Percentiles rank a stretch among this genome's conserved stretches.
These are phyloP conservation scores for Conops quadrifasciatus DNA, from an alignment of 2,888 invertebrate genomes.

Conservation along the genomic window DNA sequence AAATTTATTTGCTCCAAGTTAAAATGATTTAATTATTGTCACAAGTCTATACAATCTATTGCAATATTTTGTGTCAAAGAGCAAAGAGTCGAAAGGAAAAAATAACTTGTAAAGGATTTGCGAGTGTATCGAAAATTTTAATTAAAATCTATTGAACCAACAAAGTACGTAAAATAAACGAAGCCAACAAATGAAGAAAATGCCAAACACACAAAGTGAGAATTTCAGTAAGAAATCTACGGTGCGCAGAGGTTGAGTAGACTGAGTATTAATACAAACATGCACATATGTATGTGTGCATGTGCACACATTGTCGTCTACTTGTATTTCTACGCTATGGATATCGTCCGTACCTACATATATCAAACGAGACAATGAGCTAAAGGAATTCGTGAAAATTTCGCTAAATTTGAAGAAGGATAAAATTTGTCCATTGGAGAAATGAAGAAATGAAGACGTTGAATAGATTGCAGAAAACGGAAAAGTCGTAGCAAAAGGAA, in stretches of 20 bases:
- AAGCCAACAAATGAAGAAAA: slow-evolving; percentile 18
- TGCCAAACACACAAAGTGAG: slow-evolving; percentile 11
- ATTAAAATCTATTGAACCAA: slow-evolving; percentile 62
- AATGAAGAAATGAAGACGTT: no score
- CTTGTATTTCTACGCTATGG: neutral
- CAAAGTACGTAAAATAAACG: slow-evolving; percentile 51
- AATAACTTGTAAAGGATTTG: slow-evolving; percentile 35
- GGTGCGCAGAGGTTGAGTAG: neutral
- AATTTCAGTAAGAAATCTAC: neutral
- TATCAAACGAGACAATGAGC: neutral
- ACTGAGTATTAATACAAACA: slow-evolving; percentile 17
- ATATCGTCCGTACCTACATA: neutral
- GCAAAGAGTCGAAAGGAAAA: no score
- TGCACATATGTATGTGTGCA: slow-evolving; percentile 24
- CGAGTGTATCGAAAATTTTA: slow-evolving; percentile 52
- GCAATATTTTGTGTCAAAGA: no score
- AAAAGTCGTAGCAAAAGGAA: no score
- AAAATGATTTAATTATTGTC: no score
- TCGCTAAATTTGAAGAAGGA: neutral
- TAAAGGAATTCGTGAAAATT: neutral
- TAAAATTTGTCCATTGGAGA: neutral
- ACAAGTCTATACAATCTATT: no score
- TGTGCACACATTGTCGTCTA: slow-evolving; percentile 1
- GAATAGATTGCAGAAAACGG: no score
- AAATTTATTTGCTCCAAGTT: no score